A percentile compares a stretch with the other conserved stretches of the same genome.
phyloP scores from a whole-genome alignment of 2,888 invertebrate genomes.

The Heliconius ethilla region DNA sequence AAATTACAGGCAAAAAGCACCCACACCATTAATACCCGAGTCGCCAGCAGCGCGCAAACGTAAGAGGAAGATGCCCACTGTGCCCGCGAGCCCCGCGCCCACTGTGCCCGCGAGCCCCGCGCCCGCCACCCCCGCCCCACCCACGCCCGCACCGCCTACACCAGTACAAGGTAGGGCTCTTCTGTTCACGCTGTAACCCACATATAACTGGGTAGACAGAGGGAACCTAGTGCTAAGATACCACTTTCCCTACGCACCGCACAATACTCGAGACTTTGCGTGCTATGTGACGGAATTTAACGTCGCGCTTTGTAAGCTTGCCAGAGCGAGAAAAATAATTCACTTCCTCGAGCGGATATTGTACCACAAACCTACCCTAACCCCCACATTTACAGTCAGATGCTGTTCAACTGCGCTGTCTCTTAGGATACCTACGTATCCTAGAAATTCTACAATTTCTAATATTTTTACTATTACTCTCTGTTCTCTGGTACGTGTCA shows the following conservation, averaged over 20 bases:
- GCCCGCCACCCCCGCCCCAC: constrained; percentile 40
- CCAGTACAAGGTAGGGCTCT: constrained; percentile 40
- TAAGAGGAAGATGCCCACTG: constrained; percentile 56
- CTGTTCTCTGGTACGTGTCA: not conserved
- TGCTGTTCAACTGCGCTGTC: too few species aligned
- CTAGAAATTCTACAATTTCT: too few species aligned
- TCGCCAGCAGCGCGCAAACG: constrained; percentile 64
- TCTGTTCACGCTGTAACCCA: not conserved
- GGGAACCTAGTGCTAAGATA: not conserved
- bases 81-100: constrained; percentile 44
- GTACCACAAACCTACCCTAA: too few species aligned
- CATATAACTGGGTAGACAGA: too few species aligned
- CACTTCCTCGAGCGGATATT: too few species aligned
- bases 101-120: constrained; percentile 43
- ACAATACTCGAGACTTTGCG: too few species aligned
- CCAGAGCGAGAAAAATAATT: too few species aligned
- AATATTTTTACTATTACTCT: too few species aligned
- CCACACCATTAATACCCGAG: constrained; percentile 51
- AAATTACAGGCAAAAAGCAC: constrained; percentile 46
- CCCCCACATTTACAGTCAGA: too few species aligned
- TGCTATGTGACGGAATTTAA: too few species aligned
- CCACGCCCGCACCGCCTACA: constrained; percentile 43
- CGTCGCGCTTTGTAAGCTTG: too few species aligned
- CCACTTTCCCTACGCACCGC: not conserved
- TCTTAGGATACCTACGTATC: too few species aligned